A percentile compares a stretch with the other conserved stretches of the same genome.
phyloP scores from a whole-genome alignment of 2,113 vertebrate species.

The Pygoscelis adeliae region DNA sequence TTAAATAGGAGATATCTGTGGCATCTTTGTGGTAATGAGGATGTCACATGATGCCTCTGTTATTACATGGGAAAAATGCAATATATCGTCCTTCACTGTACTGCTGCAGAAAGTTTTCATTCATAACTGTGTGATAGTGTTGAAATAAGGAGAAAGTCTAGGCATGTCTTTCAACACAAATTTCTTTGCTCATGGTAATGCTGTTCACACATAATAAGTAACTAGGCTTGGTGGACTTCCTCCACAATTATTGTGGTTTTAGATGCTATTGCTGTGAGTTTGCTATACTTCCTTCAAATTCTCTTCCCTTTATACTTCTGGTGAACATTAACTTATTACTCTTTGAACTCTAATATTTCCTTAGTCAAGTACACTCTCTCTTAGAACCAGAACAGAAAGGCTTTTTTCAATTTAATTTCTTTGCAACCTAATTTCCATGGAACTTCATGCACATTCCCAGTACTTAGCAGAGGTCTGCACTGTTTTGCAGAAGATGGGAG shows the following conservation, averaged over 20 bases:
- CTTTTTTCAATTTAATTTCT: not conserved
- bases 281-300: not conserved
- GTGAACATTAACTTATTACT: not conserved
- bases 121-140: not conserved
- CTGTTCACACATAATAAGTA: not conserved
- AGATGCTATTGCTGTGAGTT: not conserved
- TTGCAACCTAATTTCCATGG: not conserved
- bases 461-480: not conserved
- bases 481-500: not conserved
- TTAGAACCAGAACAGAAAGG: not conserved
- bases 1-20: not conserved
- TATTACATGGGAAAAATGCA: not conserved
- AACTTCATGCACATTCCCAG: not conserved
- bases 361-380: not conserved
- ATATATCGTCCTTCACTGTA: not conserved
- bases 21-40: not conserved
- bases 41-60: not conserved
- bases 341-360: not conserved
- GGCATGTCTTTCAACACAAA: not conserved
- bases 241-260: not conserved
- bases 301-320: not conserved
- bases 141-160: not conserved
- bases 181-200: not conserved
- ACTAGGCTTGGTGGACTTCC: not conserved
- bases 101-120: not conserved